A percentile compares a stretch with the other conserved stretches of the same genome.
phyloP scores from a whole-genome alignment of 2,113 vertebrate genomes.

The Corvus hawaiiensis region DNA sequence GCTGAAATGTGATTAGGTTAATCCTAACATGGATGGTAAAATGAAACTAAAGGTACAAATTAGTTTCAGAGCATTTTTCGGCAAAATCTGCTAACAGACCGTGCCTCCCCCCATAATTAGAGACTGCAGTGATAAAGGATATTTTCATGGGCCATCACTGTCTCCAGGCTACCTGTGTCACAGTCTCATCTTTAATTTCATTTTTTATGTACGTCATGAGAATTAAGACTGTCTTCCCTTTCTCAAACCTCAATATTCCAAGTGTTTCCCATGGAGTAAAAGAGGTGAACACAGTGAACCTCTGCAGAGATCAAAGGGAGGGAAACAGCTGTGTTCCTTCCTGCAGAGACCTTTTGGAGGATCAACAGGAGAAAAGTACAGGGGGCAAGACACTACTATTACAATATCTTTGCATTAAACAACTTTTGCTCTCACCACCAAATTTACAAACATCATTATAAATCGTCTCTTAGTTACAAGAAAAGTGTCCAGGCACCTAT shows the following conservation, averaged over 20 bases:
- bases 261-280: background rate
- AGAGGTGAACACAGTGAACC: background rate
- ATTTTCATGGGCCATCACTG: background rate
- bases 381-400: accelerated
- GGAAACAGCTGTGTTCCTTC: background rate
- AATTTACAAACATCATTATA: background rate
- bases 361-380: background rate
- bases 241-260: background rate
- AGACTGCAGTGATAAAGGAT: background rate
- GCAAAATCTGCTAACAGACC: background rate
- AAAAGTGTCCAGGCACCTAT: background rate
- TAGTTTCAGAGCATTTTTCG: background rate
- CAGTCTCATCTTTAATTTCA: background rate
- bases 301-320: background rate
- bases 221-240: background rate
- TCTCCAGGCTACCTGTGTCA: background rate
- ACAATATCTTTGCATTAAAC: background rate
- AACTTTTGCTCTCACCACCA: background rate
- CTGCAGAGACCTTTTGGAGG: background rate
- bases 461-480: background rate
- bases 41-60: background rate
- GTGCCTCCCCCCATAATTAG: background rate
- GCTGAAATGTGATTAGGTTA: background rate
- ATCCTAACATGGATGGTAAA: background rate
- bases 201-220: background rate